Conservation (phyloP, 2,797 vertebrate genomes). For the Selene dorsalis region DNA sequence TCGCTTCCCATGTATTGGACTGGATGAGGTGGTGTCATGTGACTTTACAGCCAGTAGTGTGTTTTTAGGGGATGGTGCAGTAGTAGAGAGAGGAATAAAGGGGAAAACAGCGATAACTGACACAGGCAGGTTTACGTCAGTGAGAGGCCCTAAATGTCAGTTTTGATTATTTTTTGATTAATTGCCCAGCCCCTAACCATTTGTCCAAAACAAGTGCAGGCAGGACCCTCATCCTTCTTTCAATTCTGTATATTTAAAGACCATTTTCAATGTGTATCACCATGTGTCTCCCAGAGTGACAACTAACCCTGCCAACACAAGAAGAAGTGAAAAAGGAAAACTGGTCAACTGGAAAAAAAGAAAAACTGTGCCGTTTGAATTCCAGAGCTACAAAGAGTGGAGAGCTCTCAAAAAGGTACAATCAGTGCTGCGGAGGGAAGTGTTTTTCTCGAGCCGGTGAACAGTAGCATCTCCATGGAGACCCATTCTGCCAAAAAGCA, state of each 20-base stretch:
- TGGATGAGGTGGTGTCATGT: too few relatives aligned
- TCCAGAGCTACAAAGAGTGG: conserved; percentile 53
- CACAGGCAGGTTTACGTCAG: too few relatives aligned
- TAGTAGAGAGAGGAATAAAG: too few relatives aligned
- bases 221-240: not conserved
- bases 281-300: too few relatives aligned
- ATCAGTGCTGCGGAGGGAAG: conserved; percentile 54
- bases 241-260: not conserved
- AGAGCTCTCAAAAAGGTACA: conserved; percentile 63
- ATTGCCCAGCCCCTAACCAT: too few relatives aligned
- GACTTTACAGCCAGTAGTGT: too few relatives aligned
- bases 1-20: too few relatives aligned
- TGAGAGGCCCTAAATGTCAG: too few relatives aligned
- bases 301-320: not conserved
- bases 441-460: conserved; percentile 63
- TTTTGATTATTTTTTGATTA: too few relatives aligned
- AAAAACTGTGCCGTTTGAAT: conserved; percentile 32
- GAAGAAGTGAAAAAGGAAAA: conserved; percentile 3
- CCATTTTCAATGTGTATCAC: not conserved
- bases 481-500: conserved; percentile 46
- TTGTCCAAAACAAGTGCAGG: too few relatives aligned
- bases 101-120: too few relatives aligned
- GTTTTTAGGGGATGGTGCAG: too few relatives aligned
- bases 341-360: not conserved
- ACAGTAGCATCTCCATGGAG: conserved; percentile 75